Percentiles rank a stretch among this genome's conserved stretches.
Evolutionary conservation across 2,888 invertebrate genomes (phyloP).

Genomic region (Idaea aversata): DNA sequence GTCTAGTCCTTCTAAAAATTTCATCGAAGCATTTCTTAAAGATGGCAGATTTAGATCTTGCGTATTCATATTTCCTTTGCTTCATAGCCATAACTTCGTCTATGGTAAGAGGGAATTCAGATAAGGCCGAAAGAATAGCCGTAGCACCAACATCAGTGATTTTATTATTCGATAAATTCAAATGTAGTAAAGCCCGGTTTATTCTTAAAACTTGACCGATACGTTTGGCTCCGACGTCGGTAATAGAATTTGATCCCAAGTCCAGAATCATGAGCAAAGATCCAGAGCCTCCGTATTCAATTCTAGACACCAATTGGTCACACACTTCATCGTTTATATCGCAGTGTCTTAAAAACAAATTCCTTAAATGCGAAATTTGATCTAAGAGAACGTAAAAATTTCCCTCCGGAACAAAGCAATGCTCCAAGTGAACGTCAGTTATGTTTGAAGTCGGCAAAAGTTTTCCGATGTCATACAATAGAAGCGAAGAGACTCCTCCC

Average conservation of each 20-base stretch:
- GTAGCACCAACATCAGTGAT: slow-evolving; percentile 45
- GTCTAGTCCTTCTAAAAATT: slow-evolving; percentile 8
- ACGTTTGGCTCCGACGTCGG: slow-evolving; percentile 41
- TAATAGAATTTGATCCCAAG: slow-evolving; percentile 48
- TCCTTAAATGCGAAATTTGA: slow-evolving; percentile 37
- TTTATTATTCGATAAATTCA: slow-evolving; percentile 50
- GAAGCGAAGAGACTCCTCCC: slow-evolving; percentile 28
- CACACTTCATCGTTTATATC: slow-evolving; percentile 40
- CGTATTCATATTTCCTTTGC: slow-evolving; percentile 28
- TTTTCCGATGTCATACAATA: slow-evolving; percentile 43
- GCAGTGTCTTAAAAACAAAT: slow-evolving; percentile 52
- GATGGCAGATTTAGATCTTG: slow-evolving; percentile 27
- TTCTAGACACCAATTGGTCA: slow-evolving; percentile 35
- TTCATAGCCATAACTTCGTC: slow-evolving; percentile 34
- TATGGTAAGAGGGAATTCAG: slow-evolving; percentile 39
- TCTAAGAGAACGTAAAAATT: slow-evolving; percentile 48
- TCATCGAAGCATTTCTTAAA: slow-evolving; percentile 34
- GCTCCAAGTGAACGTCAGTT: slow-evolving; percentile 53
- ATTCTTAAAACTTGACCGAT: slow-evolving; percentile 42
- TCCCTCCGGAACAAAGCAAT: slow-evolving; percentile 38
- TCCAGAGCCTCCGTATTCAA: slow-evolving; percentile 32
- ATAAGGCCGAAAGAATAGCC: slow-evolving; percentile 40
- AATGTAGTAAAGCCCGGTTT: slow-evolving; percentile 48
- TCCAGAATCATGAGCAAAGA: slow-evolving; percentile 40
- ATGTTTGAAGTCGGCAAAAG: slow-evolving; percentile 48